Conservation (phyloP, 1,140 invertebrate genomes). For the Apis florea region DNA sequence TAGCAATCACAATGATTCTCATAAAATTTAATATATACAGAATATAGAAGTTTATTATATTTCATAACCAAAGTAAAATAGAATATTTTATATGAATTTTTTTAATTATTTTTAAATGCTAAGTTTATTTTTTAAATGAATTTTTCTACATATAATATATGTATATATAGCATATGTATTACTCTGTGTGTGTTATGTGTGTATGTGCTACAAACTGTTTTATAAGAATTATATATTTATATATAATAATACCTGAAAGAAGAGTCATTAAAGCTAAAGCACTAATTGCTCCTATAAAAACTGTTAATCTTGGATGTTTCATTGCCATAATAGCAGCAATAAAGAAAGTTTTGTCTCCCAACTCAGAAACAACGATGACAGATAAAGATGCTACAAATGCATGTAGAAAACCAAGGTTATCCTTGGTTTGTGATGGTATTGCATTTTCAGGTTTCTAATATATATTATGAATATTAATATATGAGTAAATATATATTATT, state of each 20-base stretch:
- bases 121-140: not conserved
- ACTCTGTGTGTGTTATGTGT: too few relatives aligned
- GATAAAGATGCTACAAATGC: slow-evolving; percentile 96
- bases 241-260: slow-evolving; percentile 86
- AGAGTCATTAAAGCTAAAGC: slow-evolving; percentile 98
- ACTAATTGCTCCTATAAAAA: slow-evolving; percentile 95
- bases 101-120: not conserved
- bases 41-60: not conserved
- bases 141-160: not conserved
- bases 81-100: not conserved
- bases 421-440: slow-evolving; percentile 48
- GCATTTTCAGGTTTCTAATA: slow-evolving; percentile 50
- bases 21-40: not conserved
- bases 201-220: not conserved
- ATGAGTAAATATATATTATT: not conserved
- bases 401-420: slow-evolving; percentile 91
- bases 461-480: slow-evolving; percentile 1
- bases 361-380: slow-evolving; percentile 98
- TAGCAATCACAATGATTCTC: too few relatives aligned
- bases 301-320: slow-evolving; percentile 95
- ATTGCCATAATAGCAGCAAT: slow-evolving; percentile 99
- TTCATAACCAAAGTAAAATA: not conserved
- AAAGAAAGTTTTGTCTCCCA: slow-evolving; percentile 99
- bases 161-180: too few relatives aligned
- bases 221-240: not conserved